phyloP scores from a whole-genome alignment of 2,888 invertebrate species.

The Byasa hedistus region DNA sequence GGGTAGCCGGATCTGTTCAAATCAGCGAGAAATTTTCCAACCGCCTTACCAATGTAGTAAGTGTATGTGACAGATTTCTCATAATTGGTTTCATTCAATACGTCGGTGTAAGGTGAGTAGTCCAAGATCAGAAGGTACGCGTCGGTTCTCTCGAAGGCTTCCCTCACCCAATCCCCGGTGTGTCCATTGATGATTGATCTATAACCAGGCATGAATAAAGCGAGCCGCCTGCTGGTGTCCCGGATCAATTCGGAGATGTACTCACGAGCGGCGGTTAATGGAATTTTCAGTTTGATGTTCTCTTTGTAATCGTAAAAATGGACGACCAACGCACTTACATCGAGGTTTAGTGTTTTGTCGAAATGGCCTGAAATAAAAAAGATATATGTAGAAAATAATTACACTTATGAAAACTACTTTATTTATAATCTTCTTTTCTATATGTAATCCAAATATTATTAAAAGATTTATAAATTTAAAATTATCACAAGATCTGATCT shows the following conservation, averaged over 20 bases:
- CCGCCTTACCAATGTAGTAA: not conserved
- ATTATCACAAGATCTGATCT: too few relatives aligned
- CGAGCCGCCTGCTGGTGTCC: not conserved
- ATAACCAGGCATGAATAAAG: slow-evolving; percentile 1
- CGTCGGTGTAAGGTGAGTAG: not conserved
- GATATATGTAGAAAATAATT: too few relatives aligned
- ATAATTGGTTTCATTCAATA: not conserved
- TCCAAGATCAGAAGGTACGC: slow-evolving; percentile 1
- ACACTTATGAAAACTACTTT: too few relatives aligned
- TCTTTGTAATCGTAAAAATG: not conserved
- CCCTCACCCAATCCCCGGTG: not conserved
- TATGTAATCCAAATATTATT: too few relatives aligned
- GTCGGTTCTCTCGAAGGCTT: not conserved
- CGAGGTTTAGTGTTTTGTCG: not conserved
- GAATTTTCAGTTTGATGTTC: not conserved
- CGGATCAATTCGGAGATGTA: not conserved
- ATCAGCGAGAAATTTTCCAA: not conserved
- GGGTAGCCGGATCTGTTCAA: not conserved
- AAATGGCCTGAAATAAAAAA: not conserved
- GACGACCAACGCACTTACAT: not conserved
- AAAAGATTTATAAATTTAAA: too few relatives aligned
- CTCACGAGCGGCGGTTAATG: not conserved
- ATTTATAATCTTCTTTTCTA: too few relatives aligned
- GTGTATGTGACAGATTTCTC: slow-evolving; percentile 1
- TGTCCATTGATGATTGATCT: slow-evolving; percentile 1